Percentiles rank a stretch among this genome's conserved stretches.
Evolutionary conservation across 2,888 invertebrate species (phyloP).

Genomic region (Rotaria socialis): DNA sequence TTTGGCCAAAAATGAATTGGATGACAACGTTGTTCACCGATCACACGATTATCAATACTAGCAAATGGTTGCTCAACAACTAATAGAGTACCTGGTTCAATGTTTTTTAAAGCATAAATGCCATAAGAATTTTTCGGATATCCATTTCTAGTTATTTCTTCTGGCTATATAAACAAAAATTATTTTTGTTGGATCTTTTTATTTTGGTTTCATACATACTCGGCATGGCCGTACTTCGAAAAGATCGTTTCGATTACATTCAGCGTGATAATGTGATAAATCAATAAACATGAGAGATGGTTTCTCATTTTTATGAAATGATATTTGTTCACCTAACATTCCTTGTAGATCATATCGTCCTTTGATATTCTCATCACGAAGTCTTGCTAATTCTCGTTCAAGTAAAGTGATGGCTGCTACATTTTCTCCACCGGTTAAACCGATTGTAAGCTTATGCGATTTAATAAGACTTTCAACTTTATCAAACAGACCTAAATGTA

Average conservation of each 20-base stretch:
- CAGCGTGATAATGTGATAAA: neutral
- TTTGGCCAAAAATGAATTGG: neutral
- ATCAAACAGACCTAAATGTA: neutral
- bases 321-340: neutral
- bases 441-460: neutral
- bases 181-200: neutral
- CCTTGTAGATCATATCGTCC: neutral
- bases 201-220: neutral
- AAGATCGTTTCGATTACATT: neutral
- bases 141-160: neutral
- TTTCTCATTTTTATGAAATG: neutral
- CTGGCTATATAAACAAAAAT: neutral
- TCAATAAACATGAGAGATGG: neutral
- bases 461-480: neutral
- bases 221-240: neutral
- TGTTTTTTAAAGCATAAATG: neutral
- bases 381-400: neutral
- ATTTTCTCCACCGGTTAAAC: neutral
- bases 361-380: neutral
- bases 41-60: neutral
- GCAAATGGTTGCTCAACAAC: conserved; percentile 16
- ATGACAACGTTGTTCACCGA: neutral
- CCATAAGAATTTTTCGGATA: conserved; percentile 12
- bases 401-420: neutral
- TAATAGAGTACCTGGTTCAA: neutral